phyloP scores from a whole-genome alignment of 2,797 vertebrate genomes.

The Siniperca scherzeri region DNA sequence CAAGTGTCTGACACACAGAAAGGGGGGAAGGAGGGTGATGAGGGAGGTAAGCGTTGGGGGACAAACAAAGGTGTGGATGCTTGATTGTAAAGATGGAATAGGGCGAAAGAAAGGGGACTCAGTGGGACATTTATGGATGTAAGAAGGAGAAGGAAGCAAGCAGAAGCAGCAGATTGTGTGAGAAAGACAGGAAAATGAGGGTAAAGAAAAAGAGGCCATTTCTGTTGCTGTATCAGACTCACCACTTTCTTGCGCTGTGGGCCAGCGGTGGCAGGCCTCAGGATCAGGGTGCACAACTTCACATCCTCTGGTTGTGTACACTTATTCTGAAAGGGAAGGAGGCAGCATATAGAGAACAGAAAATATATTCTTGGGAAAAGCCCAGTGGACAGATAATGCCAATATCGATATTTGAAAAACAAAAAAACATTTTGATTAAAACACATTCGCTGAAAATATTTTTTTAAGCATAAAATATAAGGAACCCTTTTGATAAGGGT shows the following conservation, averaged over 20 bases:
- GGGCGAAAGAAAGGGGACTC: background rate
- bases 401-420: background rate
- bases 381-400: background rate
- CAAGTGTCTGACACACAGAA: constrained; percentile 79
- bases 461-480: background rate
- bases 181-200: background rate
- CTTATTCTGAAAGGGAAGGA: constrained; percentile 78
- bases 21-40: constrained; percentile 17
- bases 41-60: background rate
- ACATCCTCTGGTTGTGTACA: constrained; percentile 88
- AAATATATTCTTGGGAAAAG: background rate
- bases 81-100: constrained; percentile 7
- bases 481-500: background rate
- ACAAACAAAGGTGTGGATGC: constrained; percentile 6
- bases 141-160: background rate
- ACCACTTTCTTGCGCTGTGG: constrained; percentile 86
- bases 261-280: constrained; percentile 74
- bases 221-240: constrained; percentile 39
- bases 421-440: background rate
- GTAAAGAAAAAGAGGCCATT: background rate
- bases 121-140: background rate
- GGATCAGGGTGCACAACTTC: constrained; percentile 84
- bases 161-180: background rate
- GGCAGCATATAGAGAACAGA: background rate
- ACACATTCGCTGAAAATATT: background rate